Evolutionary conservation across 2,113 vertebrate species (phyloP).

Genomic region (Mustelus asterias): DNA sequence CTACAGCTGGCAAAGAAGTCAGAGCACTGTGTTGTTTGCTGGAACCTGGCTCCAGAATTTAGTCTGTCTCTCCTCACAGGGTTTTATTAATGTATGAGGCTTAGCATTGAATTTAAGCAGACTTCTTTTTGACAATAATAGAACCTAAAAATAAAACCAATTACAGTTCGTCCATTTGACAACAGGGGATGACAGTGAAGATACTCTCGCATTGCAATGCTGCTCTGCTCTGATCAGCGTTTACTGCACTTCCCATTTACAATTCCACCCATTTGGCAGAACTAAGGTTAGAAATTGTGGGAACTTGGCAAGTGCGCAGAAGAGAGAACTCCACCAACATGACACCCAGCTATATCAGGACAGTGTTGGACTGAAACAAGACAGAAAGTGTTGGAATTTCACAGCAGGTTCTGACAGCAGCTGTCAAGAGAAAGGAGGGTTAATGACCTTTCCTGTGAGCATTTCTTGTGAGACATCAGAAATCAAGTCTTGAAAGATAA

Average conservation of each 20-base stretch:
- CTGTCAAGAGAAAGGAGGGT: not conserved
- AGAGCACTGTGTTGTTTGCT: not conserved
- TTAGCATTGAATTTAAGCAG: not conserved
- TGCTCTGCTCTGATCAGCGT: not conserved
- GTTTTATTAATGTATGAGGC: not conserved
- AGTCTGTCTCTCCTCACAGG: not conserved
- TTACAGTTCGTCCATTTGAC: not conserved
- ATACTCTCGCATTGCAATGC: not conserved
- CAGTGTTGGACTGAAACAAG: not conserved
- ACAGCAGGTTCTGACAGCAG: not conserved
- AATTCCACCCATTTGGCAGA: not conserved
- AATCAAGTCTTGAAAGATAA: not conserved
- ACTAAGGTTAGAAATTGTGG: not conserved
- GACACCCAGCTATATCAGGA: not conserved
- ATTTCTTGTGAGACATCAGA: not conserved
- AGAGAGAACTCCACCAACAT: not conserved
- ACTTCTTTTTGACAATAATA: not conserved
- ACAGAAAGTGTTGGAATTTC: not conserved
- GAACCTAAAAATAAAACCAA: not conserved
- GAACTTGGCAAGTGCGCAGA: not conserved
- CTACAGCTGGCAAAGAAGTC: not conserved
- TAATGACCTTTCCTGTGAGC: not conserved
- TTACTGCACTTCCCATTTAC: not conserved
- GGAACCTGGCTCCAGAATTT: not conserved
- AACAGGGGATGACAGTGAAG: not conserved